Evolutionary conservation across 2,888 invertebrate species (phyloP).

Genomic region (Orthosia cruda): DNA sequence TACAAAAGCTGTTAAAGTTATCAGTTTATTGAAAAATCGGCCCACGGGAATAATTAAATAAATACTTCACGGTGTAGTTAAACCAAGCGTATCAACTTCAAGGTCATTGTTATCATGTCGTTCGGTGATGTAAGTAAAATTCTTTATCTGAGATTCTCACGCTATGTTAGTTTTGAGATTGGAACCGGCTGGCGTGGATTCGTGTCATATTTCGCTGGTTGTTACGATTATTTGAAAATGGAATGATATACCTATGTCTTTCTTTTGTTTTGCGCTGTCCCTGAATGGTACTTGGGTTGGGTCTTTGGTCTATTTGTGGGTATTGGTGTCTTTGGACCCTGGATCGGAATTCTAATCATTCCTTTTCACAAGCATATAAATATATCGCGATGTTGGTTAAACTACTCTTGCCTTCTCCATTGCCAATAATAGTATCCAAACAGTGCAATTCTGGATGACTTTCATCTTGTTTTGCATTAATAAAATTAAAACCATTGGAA

Average conservation of each 20-base stretch:
- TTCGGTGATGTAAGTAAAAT: slow-evolving; percentile 70
- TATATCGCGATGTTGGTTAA: background rate
- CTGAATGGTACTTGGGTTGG: slow-evolving; percentile 45
- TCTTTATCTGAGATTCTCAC: slow-evolving; percentile 81
- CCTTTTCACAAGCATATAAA: background rate
- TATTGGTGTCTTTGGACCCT: background rate
- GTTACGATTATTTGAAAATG: slow-evolving; percentile 53
- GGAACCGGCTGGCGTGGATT: slow-evolving; percentile 43
- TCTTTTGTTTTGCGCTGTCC: slow-evolving; percentile 56
- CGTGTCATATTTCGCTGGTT: slow-evolving; percentile 57
- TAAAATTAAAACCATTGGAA: background rate
- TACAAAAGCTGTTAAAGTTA: too few species aligned
- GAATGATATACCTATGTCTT: slow-evolving; percentile 32
- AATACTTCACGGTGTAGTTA: slow-evolving; percentile 65
- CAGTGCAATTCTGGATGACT: background rate
- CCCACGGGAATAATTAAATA: slow-evolving; percentile 57
- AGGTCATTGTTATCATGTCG: slow-evolving; percentile 73
- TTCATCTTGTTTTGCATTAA: background rate
- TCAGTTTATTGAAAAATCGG: too few species aligned
- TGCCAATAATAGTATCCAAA: background rate
- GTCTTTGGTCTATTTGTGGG: too few species aligned
- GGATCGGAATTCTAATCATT: background rate
- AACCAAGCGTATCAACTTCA: slow-evolving; percentile 64
- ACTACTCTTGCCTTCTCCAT: background rate
- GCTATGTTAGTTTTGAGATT: slow-evolving; percentile 73